Percentiles rank a stretch among this genome's conserved stretches.
Conservation (phyloP, 1,140 invertebrate genomes). For the Galleria mellonella region DNA sequence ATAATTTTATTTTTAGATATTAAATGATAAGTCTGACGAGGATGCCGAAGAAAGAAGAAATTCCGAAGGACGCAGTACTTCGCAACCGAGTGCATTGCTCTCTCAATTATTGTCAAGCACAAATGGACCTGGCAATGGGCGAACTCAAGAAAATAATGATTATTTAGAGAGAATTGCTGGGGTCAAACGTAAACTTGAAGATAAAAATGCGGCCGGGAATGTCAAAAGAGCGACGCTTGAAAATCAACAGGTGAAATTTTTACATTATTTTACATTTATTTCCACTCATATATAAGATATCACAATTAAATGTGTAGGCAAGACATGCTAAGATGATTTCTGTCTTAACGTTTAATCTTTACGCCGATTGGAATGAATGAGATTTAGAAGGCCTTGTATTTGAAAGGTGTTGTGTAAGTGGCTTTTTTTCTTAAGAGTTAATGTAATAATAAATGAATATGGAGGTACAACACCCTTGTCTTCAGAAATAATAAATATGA, state of each 20-base stretch:
- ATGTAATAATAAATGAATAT: no score
- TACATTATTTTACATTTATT: no score
- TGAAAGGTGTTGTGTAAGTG: no score
- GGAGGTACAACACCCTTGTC: no score
- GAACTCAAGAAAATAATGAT: constrained; percentile 55
- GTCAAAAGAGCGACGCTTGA: constrained; percentile 74
- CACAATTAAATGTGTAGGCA: no score
- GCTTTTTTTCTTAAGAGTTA: no score
- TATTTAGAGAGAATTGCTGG: constrained; percentile 70
- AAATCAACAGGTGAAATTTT: constrained; percentile 77
- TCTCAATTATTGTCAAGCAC: constrained; percentile 85
- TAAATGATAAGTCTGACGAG: constrained; percentile 90
- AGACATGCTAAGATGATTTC: no score
- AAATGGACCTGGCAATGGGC: constrained; percentile 51
- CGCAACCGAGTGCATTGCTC: constrained; percentile 84
- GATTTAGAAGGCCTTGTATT: no score
- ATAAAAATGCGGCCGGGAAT: constrained; percentile 71
- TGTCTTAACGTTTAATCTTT: no score
- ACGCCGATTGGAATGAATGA: no score
- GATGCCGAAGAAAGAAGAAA: constrained; percentile 78
- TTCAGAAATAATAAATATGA: no score
- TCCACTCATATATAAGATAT: no score
- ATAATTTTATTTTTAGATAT: constrained; percentile 76
- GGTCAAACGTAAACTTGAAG: constrained; percentile 77
- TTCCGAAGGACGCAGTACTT: constrained; percentile 67